phyloP scores from a whole-genome alignment of 2,888 invertebrate species.

The Cheilosia impressa region DNA sequence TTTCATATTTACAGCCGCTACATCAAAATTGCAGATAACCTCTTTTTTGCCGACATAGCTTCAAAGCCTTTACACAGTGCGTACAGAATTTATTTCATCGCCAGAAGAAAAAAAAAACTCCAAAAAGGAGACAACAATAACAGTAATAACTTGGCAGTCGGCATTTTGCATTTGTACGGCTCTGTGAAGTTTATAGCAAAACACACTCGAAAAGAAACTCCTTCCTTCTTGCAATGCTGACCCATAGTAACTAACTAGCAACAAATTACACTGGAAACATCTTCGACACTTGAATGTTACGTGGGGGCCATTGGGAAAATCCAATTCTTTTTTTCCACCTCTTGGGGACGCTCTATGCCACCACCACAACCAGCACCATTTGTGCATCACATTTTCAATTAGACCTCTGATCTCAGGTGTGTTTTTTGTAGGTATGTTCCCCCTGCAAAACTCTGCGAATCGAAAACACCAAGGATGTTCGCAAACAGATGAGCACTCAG shows the following conservation, averaged over 20 bases:
- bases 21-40: conserved; percentile 32
- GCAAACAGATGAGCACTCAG: conserved; percentile 47
- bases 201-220: conserved; percentile 40
- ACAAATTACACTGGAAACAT: conserved; percentile 54
- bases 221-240: conserved; percentile 18
- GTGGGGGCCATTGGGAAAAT: conserved; percentile 34
- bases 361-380: conserved; percentile 20
- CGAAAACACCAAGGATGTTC: conserved; percentile 43
- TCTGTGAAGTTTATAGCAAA: conserved; percentile 18
- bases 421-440: conserved; percentile 12
- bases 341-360: conserved; percentile 34
- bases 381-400: conserved; percentile 80
- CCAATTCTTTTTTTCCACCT: conserved; percentile 38
- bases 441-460: conserved; percentile 30
- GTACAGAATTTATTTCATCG: conserved; percentile 10
- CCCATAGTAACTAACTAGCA: conserved; percentile 36
- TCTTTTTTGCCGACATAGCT: neutral
- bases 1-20: conserved; percentile 29
- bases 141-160: conserved; percentile 41
- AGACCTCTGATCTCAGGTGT: conserved; percentile 80
- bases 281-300: conserved; percentile 46
- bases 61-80: conserved; percentile 10
- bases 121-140: conserved; percentile 47
- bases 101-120: neutral
- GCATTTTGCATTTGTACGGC: conserved; percentile 11